Conservation (phyloP, 1,140 invertebrate species). For the Meteorus sp. region DNA sequence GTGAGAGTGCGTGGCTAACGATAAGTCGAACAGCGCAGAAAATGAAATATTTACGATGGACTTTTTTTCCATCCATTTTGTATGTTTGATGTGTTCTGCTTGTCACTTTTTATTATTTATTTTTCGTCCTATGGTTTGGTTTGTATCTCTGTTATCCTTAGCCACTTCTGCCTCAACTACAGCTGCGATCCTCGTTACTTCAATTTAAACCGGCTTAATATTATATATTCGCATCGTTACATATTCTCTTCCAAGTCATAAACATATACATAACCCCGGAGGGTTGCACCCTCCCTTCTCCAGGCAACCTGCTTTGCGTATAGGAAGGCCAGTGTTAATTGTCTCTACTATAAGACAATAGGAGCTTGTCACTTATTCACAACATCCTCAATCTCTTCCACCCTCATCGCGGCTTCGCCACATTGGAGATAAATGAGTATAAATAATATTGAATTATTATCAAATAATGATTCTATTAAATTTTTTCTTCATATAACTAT, state of each 20-base stretch:
- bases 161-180: too few relatives aligned
- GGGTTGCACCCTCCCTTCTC: not conserved
- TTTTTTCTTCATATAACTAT: too few relatives aligned
- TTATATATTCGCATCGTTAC: slow-evolving; percentile 16
- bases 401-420: too few relatives aligned
- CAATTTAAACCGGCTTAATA: slow-evolving; percentile 17
- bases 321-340: slow-evolving; percentile 1
- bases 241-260: slow-evolving; percentile 14
- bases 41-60: slow-evolving; percentile 13
- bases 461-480: too few relatives aligned
- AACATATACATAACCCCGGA: not conserved
- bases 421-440: too few relatives aligned
- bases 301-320: slow-evolving; percentile 8
- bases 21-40: slow-evolving; percentile 15
- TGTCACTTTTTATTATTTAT: not conserved
- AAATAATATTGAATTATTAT: too few relatives aligned
- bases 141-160: too few relatives aligned
- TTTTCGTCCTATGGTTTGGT: not conserved
- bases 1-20: slow-evolving; percentile 9
- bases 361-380: not conserved
- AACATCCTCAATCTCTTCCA: not conserved
- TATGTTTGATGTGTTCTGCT: not conserved
- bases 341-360: not conserved
- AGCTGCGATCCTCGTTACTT: not conserved
- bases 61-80: too few relatives aligned